Percentiles rank a stretch among this genome's conserved stretches.
Evolutionary conservation across 2,888 invertebrate genomes (phyloP).

Genomic region (Megaustenia siamemsis): DNA sequence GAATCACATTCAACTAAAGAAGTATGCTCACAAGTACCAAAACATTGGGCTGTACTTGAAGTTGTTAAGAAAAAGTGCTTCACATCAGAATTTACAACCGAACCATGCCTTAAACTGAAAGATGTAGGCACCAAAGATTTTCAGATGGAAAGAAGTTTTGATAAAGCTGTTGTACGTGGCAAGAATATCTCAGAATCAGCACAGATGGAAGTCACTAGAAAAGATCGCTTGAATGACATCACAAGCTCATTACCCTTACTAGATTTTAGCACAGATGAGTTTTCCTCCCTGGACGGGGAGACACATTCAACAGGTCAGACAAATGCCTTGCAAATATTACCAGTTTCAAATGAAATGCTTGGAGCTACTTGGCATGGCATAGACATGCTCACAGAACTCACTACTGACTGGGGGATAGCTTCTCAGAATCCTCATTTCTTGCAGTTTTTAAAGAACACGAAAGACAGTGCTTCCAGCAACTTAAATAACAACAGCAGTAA

Average conservation of each 20-base stretch:
- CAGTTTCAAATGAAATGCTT: background rate
- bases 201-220: background rate
- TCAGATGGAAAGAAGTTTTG: background rate
- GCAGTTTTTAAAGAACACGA: background rate
- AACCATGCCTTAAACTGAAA: background rate
- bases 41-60: background rate
- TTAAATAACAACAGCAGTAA: slow-evolving; percentile 42
- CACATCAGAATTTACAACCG: background rate
- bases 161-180: background rate
- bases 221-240: background rate
- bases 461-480: background rate
- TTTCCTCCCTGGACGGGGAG: background rate
- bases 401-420: background rate
- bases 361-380: background rate
- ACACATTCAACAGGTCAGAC: background rate
- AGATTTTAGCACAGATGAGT: background rate
- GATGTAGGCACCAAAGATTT: background rate
- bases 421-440: background rate
- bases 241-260: background rate
- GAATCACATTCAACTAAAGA: background rate
- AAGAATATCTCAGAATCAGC: background rate
- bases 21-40: background rate
- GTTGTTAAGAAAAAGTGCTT: background rate
- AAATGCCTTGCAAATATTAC: background rate
- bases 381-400: background rate